phyloP scores from a whole-genome alignment of 2,888 invertebrate species.

The Philonicus albiceps region DNA sequence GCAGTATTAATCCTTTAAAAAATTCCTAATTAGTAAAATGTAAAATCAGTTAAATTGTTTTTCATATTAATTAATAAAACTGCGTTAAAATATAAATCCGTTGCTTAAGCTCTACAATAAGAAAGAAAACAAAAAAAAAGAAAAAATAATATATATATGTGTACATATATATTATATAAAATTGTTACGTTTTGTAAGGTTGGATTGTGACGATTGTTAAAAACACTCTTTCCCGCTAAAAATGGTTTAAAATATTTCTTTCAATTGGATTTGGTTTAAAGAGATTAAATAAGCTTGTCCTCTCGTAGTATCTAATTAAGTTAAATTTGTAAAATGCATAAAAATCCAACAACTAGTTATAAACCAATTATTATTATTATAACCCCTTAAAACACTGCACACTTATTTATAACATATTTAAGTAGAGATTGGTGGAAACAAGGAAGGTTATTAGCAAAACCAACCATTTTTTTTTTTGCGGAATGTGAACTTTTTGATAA shows the following conservation, averaged over 20 bases:
- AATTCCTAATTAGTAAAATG: conserved; percentile 35
- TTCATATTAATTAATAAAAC: neutral
- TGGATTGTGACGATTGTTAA: conserved; percentile 4
- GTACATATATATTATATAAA: too few relatives aligned
- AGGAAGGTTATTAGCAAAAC: too few relatives aligned
- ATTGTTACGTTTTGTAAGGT: neutral
- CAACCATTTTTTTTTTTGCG: too few relatives aligned
- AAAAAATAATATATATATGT: too few relatives aligned
- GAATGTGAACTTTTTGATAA: too few relatives aligned
- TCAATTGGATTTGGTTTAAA: neutral
- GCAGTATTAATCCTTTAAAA: conserved; percentile 57
- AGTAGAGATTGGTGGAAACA: too few relatives aligned
- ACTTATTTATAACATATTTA: too few relatives aligned
- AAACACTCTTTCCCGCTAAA: neutral
- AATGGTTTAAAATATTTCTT: neutral
- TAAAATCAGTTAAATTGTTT: conserved; percentile 17
- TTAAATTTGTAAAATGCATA: neutral
- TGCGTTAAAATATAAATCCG: conserved; percentile 1
- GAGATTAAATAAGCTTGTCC: too few relatives aligned
- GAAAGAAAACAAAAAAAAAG: too few relatives aligned
- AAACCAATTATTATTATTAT: too few relatives aligned
- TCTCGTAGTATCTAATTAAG: neutral
- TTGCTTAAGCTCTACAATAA: conserved; percentile 15
- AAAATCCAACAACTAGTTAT: neutral
- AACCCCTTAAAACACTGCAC: too few relatives aligned